Base-by-base conservation (phyloP, 2,888 invertebrate genomes). In the Dexiosoma caninum region DNA sequence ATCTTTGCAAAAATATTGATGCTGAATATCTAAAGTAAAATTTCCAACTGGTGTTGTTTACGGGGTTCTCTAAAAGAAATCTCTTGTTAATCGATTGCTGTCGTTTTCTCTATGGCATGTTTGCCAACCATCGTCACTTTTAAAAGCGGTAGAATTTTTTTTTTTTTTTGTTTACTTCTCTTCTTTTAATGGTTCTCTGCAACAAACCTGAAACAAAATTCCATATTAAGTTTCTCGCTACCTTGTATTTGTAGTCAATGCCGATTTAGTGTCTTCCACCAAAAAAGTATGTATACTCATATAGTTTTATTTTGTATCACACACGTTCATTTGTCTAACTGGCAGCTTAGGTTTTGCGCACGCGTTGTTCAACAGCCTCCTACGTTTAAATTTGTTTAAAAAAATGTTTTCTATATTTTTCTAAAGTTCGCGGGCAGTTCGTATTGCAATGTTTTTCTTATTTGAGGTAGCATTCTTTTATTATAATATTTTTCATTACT, bases 391-490 rank as follows among this genome's bases (percentile, higher is more conserved):
- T 55, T 55, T 49, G 19, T 40, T 57, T 30, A 44, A 59, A n/a
- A n/a, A n/a, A 14, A 14, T 60, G 2, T 16, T 53, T 27, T 37
- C 0, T 10, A 21, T 71, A 30, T 16, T 42, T 40, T 40, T 21
- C n/a, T 2, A 1, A 40, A 30, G 32, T 32, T 30, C 32, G 37
- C 35, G 42, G 35, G 19, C 67, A 60, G 44, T 76, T 67, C 14
- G 49, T 40, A 69, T 76, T 62, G 55, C 46, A 77, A 55, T 64
- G 69, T 30, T 44, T 60, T 30, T 53, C n/a, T n/a, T n/a, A n/a
- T 51, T 21, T 35, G 9, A 27, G 35, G 14, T 69, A n/a, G n/a
- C 7, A 16, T 42, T 67, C 49, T 1, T n/a, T 3, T 10, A 5
- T 53, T 27, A n/a, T n/a, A n/a, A n/a, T 30, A 7, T 19, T 53